Base-by-base conservation (phyloP, 2,113 vertebrate genomes). In the Leucoraja erinaceus region DNA sequence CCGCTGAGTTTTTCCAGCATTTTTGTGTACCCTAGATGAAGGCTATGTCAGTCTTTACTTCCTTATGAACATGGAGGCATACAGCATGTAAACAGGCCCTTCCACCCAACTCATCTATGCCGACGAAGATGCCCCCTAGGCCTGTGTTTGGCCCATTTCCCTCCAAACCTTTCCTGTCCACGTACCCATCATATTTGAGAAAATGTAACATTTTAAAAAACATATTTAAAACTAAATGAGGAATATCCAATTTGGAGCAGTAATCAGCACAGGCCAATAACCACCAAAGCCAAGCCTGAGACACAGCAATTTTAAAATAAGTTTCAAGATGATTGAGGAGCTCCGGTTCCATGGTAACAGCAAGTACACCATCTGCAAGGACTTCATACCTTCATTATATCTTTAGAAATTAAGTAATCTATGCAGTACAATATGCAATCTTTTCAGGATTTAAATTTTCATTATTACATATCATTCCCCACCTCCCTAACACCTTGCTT, bases 341-440 rank as follows among this genome's bases (percentile, higher is more conserved):
- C 25, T 56, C 81, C 28, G 54, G 47, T 84, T 56, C 81, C 54
- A 84, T 84, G 56, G 81, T 84, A 61, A 84, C 54, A 84, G 81
- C 20, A 28, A 84, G 54, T 28, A 84, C 81, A 84, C 25, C 54
- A 84, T 84, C 81, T 84, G 81, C 5, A 25, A n/a, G 28, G 56
- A 11, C 56, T 84, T 59, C 47, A 84, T 61, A 61, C 22, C 18
- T 84, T 84, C 81, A 56, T 59, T 56, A 84, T 84, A 47, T 28
- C 81, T 25, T 11, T 54, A 4, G 8, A 84, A 84, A 84, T 61
- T 9, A 84, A 84, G 14, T 59, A 28, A 4, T 59, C 25, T 59
- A 59, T 6, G 3, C 54, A 86, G 4, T 25, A 61, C 81, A 59
- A 86, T 61, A 86, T 59, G 56, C 81, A 61, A 25, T 4, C 61